phyloP scores from a whole-genome alignment of 1,140 invertebrate species.

The Neodiprion fabricii region DNA sequence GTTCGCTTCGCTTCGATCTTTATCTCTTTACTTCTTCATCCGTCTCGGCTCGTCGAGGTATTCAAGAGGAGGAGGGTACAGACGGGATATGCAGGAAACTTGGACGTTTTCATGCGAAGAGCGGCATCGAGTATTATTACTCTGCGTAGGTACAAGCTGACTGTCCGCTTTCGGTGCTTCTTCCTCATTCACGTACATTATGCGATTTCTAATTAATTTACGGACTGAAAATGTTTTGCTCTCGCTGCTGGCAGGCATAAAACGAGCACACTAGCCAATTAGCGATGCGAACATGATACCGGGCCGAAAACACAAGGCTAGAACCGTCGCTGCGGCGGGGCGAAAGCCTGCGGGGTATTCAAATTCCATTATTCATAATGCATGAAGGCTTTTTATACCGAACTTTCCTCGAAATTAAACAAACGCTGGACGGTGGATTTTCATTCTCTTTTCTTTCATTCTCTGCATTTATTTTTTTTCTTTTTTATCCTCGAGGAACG shows the following conservation, averaged over 20 bases:
- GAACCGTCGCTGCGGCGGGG: not conserved
- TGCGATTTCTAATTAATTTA: constrained; percentile 46
- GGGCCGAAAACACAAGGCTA: not conserved
- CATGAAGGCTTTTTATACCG: constrained; percentile 41
- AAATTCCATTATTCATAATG: constrained; percentile 56
- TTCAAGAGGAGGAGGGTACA: not conserved
- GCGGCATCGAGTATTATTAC: not conserved
- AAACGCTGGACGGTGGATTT: constrained; percentile 21
- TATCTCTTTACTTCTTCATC: not conserved
- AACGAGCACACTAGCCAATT: constrained; percentile 44
- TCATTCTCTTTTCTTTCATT: not conserved
- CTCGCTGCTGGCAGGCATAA: constrained; percentile 19
- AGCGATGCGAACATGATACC: constrained; percentile 48
- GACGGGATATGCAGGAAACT: not conserved
- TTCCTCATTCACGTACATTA: constrained; percentile 33
- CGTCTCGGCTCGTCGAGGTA: not conserved
- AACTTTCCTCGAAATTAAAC: constrained; percentile 46
- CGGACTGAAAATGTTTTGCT: constrained; percentile 31
- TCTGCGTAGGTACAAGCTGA: not conserved
- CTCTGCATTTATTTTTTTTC: not conserved
- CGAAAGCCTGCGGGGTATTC: constrained; percentile 35
- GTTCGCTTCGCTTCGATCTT: not conserved
- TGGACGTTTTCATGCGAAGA: not conserved
- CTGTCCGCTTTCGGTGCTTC: not conserved
- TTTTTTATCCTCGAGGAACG: not conserved